Percentiles rank a stretch among this genome's conserved stretches.
Conservation (phyloP, 2,113 vertebrate genomes). For the Pseudorhombus dupliciocellatus region DNA sequence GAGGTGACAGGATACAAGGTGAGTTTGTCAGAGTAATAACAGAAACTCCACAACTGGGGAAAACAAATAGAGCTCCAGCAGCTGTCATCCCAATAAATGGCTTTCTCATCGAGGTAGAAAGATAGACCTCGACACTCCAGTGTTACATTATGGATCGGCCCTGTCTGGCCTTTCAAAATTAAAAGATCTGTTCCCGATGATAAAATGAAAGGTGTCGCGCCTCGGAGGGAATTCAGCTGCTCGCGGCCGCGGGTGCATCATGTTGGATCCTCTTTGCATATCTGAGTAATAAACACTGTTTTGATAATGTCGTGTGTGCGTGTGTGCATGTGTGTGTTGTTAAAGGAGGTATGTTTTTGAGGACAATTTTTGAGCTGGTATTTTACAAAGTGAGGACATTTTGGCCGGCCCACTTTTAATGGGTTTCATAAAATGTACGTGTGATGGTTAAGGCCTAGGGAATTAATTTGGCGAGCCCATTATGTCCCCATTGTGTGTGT, state of each 20-base stretch:
- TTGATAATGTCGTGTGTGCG: slow-evolving; percentile 4
- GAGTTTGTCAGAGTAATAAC: slow-evolving; percentile 64
- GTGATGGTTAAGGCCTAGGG: no score
- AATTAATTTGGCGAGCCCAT: no score
- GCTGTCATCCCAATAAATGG: slow-evolving; percentile 66
- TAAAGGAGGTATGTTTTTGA: no score
- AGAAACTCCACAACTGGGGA: slow-evolving; percentile 40
- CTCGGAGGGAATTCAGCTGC: slow-evolving; percentile 23
- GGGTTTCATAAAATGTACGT: no score
- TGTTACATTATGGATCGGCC: slow-evolving; percentile 65
- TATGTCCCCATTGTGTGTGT: no score
- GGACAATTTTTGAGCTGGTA: no score
- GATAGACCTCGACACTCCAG: slow-evolving; percentile 59
- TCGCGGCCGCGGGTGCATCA: slow-evolving; percentile 18
- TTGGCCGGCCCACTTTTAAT: no score
- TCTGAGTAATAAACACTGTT: background rate
- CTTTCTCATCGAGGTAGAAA: slow-evolving; percentile 57
- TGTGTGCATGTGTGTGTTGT: no score
- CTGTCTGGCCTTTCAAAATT: slow-evolving; percentile 74
- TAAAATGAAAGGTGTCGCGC: slow-evolving; percentile 56
- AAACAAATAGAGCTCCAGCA: slow-evolving; percentile 61
- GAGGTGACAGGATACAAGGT: slow-evolving; percentile 93
- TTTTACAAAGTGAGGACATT: no score
- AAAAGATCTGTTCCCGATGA: slow-evolving; percentile 72
- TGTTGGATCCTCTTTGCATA: slow-evolving; percentile 46